These are phyloP conservation scores for Dicyrtoma fusca DNA, from an alignment of 2,888 invertebrate genomes.

Conservation along the genomic window DNA sequence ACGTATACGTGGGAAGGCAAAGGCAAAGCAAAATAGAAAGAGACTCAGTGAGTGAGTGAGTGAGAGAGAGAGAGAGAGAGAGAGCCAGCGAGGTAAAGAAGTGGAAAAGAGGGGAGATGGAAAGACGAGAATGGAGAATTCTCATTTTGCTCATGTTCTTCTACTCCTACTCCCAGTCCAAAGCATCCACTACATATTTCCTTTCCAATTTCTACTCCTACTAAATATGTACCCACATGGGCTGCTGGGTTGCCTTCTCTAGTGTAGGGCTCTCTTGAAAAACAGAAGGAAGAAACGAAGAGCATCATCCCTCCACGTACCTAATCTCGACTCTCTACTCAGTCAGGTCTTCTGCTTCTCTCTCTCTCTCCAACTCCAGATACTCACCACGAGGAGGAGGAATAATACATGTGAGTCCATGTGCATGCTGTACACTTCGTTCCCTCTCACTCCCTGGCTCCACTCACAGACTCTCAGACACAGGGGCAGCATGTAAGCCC, in stretches of 20 bases:
- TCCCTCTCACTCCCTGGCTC: too few relatives aligned
- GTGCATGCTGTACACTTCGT: too few relatives aligned
- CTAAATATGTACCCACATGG: background rate
- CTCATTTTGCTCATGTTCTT: conserved; percentile 7
- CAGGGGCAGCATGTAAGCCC: too few relatives aligned
- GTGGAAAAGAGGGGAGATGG: conserved; percentile 15
- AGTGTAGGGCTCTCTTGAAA: background rate
- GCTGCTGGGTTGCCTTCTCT: background rate
- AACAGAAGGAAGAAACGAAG: too few relatives aligned
- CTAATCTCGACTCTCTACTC: background rate
- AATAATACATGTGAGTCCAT: background rate
- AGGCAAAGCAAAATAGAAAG: background rate
- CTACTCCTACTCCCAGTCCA: background rate
- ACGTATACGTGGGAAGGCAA: too few relatives aligned
- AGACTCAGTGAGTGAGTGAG: background rate
- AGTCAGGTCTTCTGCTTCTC: background rate
- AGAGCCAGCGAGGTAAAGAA: background rate
- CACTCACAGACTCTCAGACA: too few relatives aligned
- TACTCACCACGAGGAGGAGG: background rate
- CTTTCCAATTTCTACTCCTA: background rate
- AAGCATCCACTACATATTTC: background rate
- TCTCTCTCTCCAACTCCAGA: background rate
- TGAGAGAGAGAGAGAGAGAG: background rate
- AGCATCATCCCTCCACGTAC: conserved; percentile 6
- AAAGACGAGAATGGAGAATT: conserved; percentile 2